Evolutionary conservation across 2,888 invertebrate species (phyloP).

Genomic region (Spodoptera littoralis): DNA sequence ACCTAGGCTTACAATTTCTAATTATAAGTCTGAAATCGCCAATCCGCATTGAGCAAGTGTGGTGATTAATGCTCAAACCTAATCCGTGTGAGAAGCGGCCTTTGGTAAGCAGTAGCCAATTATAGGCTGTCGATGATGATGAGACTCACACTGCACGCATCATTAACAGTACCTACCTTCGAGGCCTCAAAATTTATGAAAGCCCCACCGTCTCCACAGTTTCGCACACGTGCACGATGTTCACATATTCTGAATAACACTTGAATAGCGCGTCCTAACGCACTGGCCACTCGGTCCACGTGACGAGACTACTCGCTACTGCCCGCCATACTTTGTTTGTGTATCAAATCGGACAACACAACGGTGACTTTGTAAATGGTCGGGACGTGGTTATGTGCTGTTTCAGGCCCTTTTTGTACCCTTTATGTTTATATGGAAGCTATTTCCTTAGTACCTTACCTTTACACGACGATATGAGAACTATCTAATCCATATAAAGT

Average conservation of each 20-base stretch:
- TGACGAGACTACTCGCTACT: conserved; percentile 72
- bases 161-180: too few species aligned
- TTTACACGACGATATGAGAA: conserved; percentile 45
- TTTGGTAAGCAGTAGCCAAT: too few species aligned
- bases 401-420: conserved; percentile 52
- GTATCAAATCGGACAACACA: conserved; percentile 60
- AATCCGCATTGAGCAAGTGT: too few species aligned
- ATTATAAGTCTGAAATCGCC: too few species aligned
- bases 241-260: conserved; percentile 86
- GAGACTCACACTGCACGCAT: too few species aligned
- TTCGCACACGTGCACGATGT: conserved; percentile 74
- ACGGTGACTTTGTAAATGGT: conserved; percentile 59
- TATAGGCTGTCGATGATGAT: too few species aligned
- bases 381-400: conserved; percentile 58
- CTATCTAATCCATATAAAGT: conserved; percentile 42
- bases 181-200: too few species aligned
- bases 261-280: conserved; percentile 79
- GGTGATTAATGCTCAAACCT: too few species aligned
- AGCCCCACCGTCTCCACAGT: conserved; percentile 65
- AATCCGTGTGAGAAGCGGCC: too few species aligned
- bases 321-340: conserved; percentile 55
- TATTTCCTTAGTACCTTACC: conserved; percentile 39
- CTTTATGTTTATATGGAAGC: conserved; percentile 38
- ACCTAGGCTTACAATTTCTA: too few species aligned
- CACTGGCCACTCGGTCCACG: conserved; percentile 77